Evolutionary conservation across 2,113 vertebrate genomes (phyloP).

Genomic region (Pedetes capensis): DNA sequence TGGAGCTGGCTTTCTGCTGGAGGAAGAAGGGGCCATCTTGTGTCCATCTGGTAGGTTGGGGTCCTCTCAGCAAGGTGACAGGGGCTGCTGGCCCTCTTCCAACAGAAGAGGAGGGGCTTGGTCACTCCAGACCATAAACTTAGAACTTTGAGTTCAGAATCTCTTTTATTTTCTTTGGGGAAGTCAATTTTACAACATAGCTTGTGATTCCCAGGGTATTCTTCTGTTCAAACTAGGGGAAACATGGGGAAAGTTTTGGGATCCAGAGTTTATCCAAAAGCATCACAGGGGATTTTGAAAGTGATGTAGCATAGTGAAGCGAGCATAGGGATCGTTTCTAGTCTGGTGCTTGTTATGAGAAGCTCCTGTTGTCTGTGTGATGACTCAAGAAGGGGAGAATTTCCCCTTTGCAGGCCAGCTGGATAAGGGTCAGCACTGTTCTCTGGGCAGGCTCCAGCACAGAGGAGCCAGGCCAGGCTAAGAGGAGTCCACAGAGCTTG

Average conservation of each 20-base stretch:
- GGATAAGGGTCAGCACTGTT: constrained; percentile 40
- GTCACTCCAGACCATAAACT: background rate
- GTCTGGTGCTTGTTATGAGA: background rate
- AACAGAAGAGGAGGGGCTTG: background rate
- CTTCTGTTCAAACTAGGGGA: constrained; percentile 36
- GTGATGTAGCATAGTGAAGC: constrained; percentile 1
- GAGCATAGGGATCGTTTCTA: background rate
- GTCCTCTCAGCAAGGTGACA: background rate
- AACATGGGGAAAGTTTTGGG: constrained; percentile 66
- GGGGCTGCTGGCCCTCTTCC: background rate
- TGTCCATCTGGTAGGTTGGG: background rate
- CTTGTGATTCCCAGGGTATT: constrained; percentile 57
- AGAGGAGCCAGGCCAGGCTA: background rate
- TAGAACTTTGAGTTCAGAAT: background rate
- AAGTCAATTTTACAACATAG: constrained; percentile 23
- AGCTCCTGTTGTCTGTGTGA: constrained; percentile 17
- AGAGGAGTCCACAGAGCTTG: background rate
- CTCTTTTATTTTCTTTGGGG: constrained; percentile 43
- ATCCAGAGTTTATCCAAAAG: constrained; percentile 14
- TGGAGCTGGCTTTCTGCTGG: background rate
- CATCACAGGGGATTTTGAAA: constrained; percentile 71
- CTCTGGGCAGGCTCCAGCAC: background rate
- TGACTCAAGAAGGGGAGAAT: constrained; percentile 62
- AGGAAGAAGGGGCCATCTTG: background rate
- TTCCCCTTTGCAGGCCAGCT: constrained; percentile 60